phyloP scores from a whole-genome alignment of 1,140 invertebrate genomes.

The Gerris buenoi region DNA sequence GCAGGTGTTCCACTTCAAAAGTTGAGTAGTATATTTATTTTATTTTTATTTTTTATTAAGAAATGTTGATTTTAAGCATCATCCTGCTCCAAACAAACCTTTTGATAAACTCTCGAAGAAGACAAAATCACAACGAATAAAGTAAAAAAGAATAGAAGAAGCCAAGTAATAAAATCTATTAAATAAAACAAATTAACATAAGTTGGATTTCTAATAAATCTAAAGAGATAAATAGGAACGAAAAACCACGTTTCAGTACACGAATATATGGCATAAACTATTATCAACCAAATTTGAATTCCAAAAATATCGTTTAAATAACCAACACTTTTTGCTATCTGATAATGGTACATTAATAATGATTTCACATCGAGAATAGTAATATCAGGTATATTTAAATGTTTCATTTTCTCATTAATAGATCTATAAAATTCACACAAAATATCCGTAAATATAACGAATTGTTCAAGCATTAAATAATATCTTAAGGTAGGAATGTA shows the following conservation, averaged over 20 bases:
- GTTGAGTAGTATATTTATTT: too few species aligned
- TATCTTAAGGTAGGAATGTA: not conserved
- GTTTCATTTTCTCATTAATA: not conserved
- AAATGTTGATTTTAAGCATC: too few species aligned
- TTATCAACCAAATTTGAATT: not conserved
- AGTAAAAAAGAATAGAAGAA: not conserved
- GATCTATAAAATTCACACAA: not conserved
- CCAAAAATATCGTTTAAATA: not conserved
- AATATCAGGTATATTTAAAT: not conserved
- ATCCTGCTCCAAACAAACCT: not conserved
- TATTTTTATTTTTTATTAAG: too few species aligned
- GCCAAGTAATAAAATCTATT: not conserved
- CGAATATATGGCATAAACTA: not conserved
- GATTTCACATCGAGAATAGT: not conserved
- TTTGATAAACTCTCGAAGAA: not conserved
- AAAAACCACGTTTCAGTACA: not conserved
- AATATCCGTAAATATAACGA: not conserved
- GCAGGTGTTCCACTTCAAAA: too few species aligned
- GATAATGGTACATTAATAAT: not conserved
- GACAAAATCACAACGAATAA: not conserved
- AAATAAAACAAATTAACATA: not conserved
- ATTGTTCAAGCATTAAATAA: not conserved
- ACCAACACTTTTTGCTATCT: not conserved
- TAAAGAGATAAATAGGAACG: not conserved
- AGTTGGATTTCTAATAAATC: not conserved